Evolutionary conservation across 2,797 vertebrate genomes (phyloP), one percentile per base, ranked within the genome.

Genomic region (Orestias chungarensis): DNA sequence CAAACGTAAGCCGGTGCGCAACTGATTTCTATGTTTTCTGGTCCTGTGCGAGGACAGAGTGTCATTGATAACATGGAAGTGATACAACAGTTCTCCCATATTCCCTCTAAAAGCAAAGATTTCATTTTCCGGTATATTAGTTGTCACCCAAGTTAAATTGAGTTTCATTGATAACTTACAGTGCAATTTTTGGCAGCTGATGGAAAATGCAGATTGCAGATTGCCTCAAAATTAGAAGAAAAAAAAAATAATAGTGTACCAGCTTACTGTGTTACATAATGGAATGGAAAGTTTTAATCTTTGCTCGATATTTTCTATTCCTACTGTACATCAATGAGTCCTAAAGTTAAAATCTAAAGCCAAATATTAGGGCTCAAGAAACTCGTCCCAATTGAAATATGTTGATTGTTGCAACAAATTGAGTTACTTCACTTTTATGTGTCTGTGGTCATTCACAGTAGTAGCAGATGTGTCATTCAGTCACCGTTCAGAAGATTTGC

Each of bases 51-150:
- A 15, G 44, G 23, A 31, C 8, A 31, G n/a, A n/a, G 25, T 31
- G 62, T 66, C 66, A 54, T 64, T 43, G 42, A 46, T 44, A 55
- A 69, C 29, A 43, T 18, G 38, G n/a, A 61, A 42, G 14, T 15
- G 3, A 69, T 38, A 12, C 42, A n/a, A 67, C 80, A 65, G 46
- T 40, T 31, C 46, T 71, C 57, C 46, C 46, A 64, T 33, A 18
- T 59, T 1, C 29, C 59, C 35, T 77, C 42, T 47, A 10, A 33
- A 59, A 65, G 61, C 10, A 1, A 31, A 0, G 18, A 4, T 61
- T 42, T 23, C 6, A 67, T 67, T 52, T 54, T 61, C 25, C 29
- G 40, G 20, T 70, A 64, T 12, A 23, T 75, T 31, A 61, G 64
- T 42, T 4, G 1, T 43, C 18, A 25, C 1, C 1, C 47, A 18